Conservation (phyloP, 2,113 vertebrate genomes). For the Onychostoma macrolepis region DNA sequence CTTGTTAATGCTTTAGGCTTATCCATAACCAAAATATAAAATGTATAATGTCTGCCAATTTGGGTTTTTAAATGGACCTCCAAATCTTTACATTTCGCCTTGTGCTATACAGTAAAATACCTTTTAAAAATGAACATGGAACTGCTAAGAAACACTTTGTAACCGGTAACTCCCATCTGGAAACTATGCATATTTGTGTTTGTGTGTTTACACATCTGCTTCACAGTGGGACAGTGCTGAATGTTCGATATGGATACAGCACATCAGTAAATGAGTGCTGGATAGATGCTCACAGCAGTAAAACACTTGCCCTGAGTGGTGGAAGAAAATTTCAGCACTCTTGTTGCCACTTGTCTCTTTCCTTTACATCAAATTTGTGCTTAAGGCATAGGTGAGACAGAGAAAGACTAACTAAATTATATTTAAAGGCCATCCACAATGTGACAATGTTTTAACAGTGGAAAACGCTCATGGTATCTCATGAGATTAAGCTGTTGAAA, state of each 20-base stretch:
- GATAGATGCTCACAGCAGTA: constrained; percentile 32
- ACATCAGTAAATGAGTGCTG: constrained; percentile 18
- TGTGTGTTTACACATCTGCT: background rate
- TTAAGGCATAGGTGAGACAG: constrained; percentile 39
- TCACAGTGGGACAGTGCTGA: background rate
- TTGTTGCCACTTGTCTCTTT: constrained; percentile 41
- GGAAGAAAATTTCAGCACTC: background rate
- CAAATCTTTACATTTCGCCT: background rate
- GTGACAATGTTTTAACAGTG: constrained; percentile 26
- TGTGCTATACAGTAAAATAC: background rate
- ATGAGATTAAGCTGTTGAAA: constrained; percentile 19
- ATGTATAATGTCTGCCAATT: no score
- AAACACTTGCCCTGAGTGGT: constrained; percentile 32
- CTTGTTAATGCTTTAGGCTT: no score
- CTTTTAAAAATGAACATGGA: background rate
- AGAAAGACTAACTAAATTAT: constrained; percentile 32
- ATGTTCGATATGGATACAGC: background rate
- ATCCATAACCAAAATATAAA: no score
- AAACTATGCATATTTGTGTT: background rate
- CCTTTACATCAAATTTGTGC: constrained; percentile 39
- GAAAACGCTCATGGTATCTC: background rate
- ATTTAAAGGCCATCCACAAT: constrained; percentile 24
- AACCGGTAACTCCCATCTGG: background rate
- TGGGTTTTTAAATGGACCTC: no score
- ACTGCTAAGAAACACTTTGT: background rate